Conservation (phyloP, 2,113 vertebrate species). For the Mirounga angustirostris region DNA sequence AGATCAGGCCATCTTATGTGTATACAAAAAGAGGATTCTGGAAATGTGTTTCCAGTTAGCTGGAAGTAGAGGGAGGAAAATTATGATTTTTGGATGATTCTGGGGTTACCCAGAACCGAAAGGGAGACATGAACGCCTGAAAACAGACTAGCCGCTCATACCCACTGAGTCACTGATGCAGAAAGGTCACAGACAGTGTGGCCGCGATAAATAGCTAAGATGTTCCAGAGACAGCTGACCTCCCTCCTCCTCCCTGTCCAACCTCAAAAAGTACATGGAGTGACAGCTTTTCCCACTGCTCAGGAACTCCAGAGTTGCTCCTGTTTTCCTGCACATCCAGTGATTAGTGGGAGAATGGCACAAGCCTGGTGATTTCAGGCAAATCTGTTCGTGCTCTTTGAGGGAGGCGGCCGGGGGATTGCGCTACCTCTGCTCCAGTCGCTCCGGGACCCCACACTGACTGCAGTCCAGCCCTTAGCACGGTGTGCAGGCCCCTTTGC, state of each 20-base stretch:
- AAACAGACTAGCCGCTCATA: fast-evolving
- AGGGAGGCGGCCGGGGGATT: no score
- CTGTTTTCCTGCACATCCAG: fast-evolving
- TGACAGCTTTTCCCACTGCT: fast-evolving
- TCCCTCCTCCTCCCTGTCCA: not conserved
- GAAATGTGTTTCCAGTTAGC: not conserved
- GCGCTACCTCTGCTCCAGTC: fast-evolving
- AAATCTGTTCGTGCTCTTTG: not conserved
- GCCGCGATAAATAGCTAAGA: not conserved
- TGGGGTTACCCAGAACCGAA: not conserved
- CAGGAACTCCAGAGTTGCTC: not conserved
- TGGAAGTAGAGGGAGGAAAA: not conserved
- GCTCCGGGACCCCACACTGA: fast-evolving
- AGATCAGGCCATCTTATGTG: not conserved
- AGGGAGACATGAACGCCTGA: no score
- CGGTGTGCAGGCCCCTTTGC: fast-evolving
- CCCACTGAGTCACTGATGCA: not conserved
- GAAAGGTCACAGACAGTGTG: not conserved
- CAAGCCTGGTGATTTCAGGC: fast-evolving
- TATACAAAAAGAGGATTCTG: not conserved
- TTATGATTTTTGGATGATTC: fast-evolving
- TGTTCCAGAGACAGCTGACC: no score
- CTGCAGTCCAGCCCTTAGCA: fast-evolving
- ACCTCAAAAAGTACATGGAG: not conserved
- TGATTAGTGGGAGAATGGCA: fast-evolving